Base-by-base conservation (phyloP, 2,113 vertebrate genomes). In the Alexandromys fortis region DNA sequence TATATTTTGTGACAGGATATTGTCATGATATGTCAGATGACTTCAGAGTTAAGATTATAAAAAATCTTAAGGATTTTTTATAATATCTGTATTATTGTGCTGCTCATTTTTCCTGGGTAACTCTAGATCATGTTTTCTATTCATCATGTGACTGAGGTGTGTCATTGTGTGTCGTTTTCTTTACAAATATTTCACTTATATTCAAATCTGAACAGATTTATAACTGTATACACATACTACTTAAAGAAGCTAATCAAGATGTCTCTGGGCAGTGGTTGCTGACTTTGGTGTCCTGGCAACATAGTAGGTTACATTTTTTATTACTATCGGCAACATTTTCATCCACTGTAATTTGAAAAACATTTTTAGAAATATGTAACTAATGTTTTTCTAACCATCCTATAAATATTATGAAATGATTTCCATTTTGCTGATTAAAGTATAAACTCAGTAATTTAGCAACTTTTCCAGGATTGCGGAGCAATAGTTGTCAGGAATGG, bases 1-100 rank as follows among this genome's bases (percentile, higher is more conserved):
- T 91, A 0, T 89, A 78, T 91, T 91, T 94, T 94, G 30, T 1
- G 67, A 76, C 16, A 97, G 49, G 83, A 97, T 95, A 95, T 78
- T 0, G 97, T 97, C 73, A 33, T 24, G 1, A 47, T 93, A 75
- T 94, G 81, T 97, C 83, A 97, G 78, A 68, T 30, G 73, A 19
- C 7, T 97, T 89, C 94, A 89, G 92, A 95, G 35, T 49, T 49
- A 49, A 49, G 49, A 49, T 49, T 12, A 49, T 49, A 49, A 49
- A 49, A 12, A 49, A 11, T 12, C 10, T 12, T 49, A 12, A 49
- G 11, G 12, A 52, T 88, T 86, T 95, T 94, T 96, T 92, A 78
- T 82, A 82, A 38, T 11, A 89, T 73, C 14, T 93, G 45, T 21
- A 93, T 88, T 94, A 90, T 55, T 83, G 72, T 95, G 75, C 73